phyloP scores from a whole-genome alignment of 2,113 vertebrate species.

The Solenodon paradoxus region DNA sequence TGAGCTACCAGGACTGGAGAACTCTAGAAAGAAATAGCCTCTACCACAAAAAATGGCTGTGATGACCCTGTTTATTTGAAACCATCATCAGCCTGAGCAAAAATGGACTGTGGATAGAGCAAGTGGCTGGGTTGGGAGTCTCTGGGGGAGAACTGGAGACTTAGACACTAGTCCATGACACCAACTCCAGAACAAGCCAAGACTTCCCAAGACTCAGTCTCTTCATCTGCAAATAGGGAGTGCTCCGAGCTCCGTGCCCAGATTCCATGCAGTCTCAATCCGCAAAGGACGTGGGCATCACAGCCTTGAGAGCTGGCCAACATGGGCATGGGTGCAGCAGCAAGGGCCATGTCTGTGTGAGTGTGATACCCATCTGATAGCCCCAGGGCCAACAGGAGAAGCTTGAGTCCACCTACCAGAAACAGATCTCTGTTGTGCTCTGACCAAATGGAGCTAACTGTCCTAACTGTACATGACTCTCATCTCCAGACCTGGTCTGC shows the following conservation, averaged over 20 bases:
- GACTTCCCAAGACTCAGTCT: neutral
- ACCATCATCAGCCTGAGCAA: neutral
- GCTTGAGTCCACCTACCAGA: neutral
- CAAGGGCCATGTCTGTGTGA: neutral
- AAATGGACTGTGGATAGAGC: neutral
- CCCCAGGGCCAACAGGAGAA: neutral
- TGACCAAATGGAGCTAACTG: neutral
- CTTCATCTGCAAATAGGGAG: neutral
- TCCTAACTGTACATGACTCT: neutral
- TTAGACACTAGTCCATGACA: neutral
- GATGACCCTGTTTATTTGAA: neutral
- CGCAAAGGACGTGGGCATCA: neutral
- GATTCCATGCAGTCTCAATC: neutral
- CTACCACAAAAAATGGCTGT: neutral
- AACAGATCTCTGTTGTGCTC: neutral
- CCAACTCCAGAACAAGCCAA: neutral
- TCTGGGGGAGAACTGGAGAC: neutral
- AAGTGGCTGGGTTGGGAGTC: neutral
- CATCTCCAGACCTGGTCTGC: neutral
- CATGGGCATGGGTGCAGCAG: neutral
- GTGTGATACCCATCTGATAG: fast-evolving
- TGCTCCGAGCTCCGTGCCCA: neutral
- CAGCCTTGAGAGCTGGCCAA: neutral
- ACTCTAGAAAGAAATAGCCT: neutral
- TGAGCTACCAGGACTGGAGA: neutral